A percentile compares a stretch with the other conserved stretches of the same genome.
Conservation (phyloP, 2,888 invertebrate genomes). For the Eumacrocentrus americanus region DNA sequence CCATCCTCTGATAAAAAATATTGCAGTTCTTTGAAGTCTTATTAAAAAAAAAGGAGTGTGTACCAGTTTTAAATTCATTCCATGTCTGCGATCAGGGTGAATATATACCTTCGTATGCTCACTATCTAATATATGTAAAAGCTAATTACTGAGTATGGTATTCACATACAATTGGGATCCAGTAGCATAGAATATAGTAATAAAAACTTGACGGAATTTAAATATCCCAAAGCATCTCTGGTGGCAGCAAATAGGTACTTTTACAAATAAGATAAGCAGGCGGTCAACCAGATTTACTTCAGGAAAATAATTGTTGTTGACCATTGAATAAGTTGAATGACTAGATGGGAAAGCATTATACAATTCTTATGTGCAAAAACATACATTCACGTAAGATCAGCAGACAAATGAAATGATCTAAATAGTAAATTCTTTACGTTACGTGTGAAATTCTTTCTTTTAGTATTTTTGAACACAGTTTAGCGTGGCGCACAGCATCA, state of each 20-base stretch:
- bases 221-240: too few species aligned
- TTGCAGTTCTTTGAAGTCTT: conserved; percentile 47
- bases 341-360: neutral
- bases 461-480: conserved; percentile 58
- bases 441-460: neutral
- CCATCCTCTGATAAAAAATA: conserved; percentile 61
- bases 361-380: too few species aligned
- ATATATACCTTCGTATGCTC: neutral
- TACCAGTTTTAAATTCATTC: conserved; percentile 37
- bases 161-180: too few species aligned
- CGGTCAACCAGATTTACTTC: too few species aligned
- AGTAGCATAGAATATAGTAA: too few species aligned
- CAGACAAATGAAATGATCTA: neutral
- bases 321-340: neutral
- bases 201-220: too few species aligned
- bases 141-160: too few species aligned
- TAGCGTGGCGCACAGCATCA: conserved; percentile 57
- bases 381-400: neutral
- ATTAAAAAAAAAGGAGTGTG: conserved; percentile 37
- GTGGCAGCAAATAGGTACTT: neutral
- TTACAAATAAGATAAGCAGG: neutral
- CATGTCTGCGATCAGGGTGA: neutral
- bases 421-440: neutral
- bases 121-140: neutral
- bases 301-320: neutral